Percentiles rank a stretch among this genome's conserved stretches.
These are phyloP conservation scores for Montipora foliosa DNA, from an alignment of 64 coral and sea anemone genomes.

Conservation along the genomic window DNA sequence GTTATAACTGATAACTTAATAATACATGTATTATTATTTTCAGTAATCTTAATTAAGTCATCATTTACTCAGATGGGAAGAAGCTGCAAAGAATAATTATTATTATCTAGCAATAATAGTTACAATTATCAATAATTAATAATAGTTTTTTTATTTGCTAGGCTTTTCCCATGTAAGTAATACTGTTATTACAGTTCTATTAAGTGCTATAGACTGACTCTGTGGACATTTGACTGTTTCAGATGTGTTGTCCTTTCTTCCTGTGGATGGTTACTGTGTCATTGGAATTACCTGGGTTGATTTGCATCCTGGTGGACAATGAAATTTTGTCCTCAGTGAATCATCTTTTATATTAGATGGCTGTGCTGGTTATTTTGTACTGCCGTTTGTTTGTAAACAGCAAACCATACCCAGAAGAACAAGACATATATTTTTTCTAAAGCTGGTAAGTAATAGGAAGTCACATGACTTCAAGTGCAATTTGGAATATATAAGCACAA, in stretches of 20 bases:
- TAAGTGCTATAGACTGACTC: neutral
- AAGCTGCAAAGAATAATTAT: too few species aligned
- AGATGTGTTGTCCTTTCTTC: conserved; percentile 73
- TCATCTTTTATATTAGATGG: conserved; percentile 69
- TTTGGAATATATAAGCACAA: neutral
- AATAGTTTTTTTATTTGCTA: too few species aligned
- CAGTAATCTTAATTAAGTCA: too few species aligned
- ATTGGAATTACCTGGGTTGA: conserved; percentile 84
- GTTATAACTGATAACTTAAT: too few species aligned
- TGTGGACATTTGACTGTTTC: neutral
- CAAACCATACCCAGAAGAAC: neutral
- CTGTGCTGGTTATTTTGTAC: conserved; percentile 93
- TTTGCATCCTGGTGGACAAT: conserved; percentile 73
- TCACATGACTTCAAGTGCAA: neutral
- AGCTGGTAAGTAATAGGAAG: neutral
- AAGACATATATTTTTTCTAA: neutral
- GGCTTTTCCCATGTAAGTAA: too few species aligned
- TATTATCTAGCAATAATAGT: too few species aligned
- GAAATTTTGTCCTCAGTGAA: conserved; percentile 93
- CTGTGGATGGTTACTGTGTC: conserved; percentile 76
- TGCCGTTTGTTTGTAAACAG: conserved; percentile 23
- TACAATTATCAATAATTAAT: too few species aligned
- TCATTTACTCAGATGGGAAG: too few species aligned
- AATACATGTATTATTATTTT: too few species aligned
- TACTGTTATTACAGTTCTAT: too few species aligned